Base-by-base conservation (phyloP, 1,140 invertebrate species). In the Formica exsecta region DNA sequence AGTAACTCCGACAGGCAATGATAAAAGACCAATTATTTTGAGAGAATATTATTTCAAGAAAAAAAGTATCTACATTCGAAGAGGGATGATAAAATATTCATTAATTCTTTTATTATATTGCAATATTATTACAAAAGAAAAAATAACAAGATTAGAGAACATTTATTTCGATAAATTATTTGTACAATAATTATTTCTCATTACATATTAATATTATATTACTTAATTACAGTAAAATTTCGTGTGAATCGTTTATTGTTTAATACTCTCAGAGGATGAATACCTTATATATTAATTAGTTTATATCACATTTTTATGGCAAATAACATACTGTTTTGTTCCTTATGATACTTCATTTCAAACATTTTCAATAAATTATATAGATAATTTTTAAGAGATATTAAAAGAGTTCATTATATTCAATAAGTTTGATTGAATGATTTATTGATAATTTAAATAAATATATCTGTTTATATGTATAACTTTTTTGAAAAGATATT, bases 81-180 rank as follows among this genome's bases (percentile, higher is more conserved):
- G 4, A 25, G 1, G 2, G 1, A 38, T 19, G 0, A 16, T 19
- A 75, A 61, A 62, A 62, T 76, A 76, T 61, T 76, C 38, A 61
- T 61, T 62, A 59, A 75, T 59, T 59, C 5, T 51, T 44, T 29
- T 8, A 41, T 19, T 41, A 61, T 29, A 76, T 76, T 16, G 6
- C 13, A 59, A 59, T 36, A 57, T 57, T 38, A 38, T 51, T 3
- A 16, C 22, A 51, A 51, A 4, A 16, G 16, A 38, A 38, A 8
- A 74, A 41, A 41, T 8, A 1, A 8, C 38, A 41, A 44, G 6
- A 11, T 71, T 48, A 44, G 13, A 48, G 3, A 48, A 48, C 3
- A 48, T 48, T 13, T 48, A 48, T 48, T 11, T 48, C 13, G 13
- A 48, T 16, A 13, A 48, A 48, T 48, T 48, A 48, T 48, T 48